Percentiles rank a stretch among this genome's conserved stretches.
Evolutionary conservation across 53 echinoderm and acorn worm species (phyloP).

Genomic region (Luidia sarsii): DNA sequence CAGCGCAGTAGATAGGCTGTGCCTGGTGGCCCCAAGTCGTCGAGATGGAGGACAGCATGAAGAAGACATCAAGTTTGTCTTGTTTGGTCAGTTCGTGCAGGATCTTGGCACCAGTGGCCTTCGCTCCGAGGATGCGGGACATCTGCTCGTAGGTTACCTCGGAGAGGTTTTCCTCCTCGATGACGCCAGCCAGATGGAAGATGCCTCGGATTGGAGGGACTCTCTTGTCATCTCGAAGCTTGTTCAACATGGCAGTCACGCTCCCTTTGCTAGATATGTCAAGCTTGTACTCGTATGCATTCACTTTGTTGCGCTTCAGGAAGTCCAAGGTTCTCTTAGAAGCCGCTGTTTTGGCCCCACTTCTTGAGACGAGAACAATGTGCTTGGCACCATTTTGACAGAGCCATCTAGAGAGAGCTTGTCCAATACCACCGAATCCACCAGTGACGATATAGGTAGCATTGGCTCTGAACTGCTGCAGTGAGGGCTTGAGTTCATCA

Average conservation of each 20-base stretch:
- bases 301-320: constrained; percentile 67
- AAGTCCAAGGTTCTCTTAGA: constrained; percentile 62
- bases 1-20: constrained; percentile 67
- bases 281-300: constrained; percentile 58
- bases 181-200: constrained; percentile 78
- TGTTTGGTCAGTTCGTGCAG: constrained; percentile 61
- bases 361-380: constrained; percentile 76
- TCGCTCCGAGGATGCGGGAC: constrained; percentile 55
- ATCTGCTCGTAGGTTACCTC: constrained; percentile 52
- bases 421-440: constrained; percentile 72
- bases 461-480: constrained; percentile 67
- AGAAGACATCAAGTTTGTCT: constrained; percentile 75
- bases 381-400: constrained; percentile 83
- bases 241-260: constrained; percentile 34
- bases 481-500: constrained; percentile 33
- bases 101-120: constrained; percentile 51
- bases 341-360: constrained; percentile 51
- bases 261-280: constrained; percentile 32
- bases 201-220: constrained; percentile 67
- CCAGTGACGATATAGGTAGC: constrained; percentile 85
- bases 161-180: constrained; percentile 66
- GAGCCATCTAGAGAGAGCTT: constrained; percentile 83
- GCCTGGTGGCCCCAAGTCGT: constrained; percentile 81
- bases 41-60: constrained; percentile 72
- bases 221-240: constrained; percentile 40